Evolutionary conservation across 2,113 vertebrate genomes (phyloP), one percentile per base, ranked within the genome.

Genomic region (Chionodraco myersi): DNA sequence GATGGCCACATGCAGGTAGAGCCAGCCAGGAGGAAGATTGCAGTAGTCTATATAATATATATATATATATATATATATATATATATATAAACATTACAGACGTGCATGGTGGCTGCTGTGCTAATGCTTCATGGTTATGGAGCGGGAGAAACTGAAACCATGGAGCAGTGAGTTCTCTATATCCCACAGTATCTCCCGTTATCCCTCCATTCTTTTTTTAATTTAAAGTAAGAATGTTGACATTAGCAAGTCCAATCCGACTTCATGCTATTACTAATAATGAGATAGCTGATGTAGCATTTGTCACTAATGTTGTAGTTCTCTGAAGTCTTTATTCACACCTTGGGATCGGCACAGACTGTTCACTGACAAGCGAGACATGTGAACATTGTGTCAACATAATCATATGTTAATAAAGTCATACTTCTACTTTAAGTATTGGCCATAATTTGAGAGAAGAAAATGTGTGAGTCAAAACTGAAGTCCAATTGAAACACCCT

Each of bases 401-500:
- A 26, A 26, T 26, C 2, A 26, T 26, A 26, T 26, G 26, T 26
- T 26, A 26, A 26, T 26, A 26, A 36, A 36, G 36, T 36, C 3
- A 5, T 18, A 48, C 30, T 54, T 8, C 9, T 16, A 49, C 14
- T 63, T 62, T 53, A 71, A 61, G 48, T 72, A 54, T 72, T 14
- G 61, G 58, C 82, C 76, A 81, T 65, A 71, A 66, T 45, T n/a
- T 53, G 34, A 59, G 72, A 34, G 34, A 51, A 65, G 72, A 77
- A 69, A 68, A 74, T 34, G 26, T 61, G 15, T 52, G 54, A 41
- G 49, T 45, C 60, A 49, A 77, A 79, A 82, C 59, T 87, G 47
- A 79, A 23, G 34, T 12, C 54, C 44, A 75, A 87, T 87, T 85
- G 72, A 81, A 88, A 48, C 52, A 12, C 13, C 67, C 23, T 70